These are phyloP conservation scores for Melieria crassipennis DNA, from an alignment of 2,888 invertebrate species.

Conservation along the genomic window DNA sequence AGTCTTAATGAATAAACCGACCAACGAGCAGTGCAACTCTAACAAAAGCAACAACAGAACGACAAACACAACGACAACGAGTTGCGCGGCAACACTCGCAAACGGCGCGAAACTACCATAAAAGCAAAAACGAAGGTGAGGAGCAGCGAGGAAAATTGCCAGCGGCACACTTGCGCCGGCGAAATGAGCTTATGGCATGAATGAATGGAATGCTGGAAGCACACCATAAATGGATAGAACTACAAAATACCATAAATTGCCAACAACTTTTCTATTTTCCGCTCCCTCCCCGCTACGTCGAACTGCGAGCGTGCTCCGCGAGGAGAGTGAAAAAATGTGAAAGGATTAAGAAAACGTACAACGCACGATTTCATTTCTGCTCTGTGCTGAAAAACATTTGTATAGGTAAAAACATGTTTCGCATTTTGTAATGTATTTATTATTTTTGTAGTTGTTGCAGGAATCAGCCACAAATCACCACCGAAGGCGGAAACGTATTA, in stretches of 20 bases:
- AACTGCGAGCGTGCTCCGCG: too few relatives aligned
- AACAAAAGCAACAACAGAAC: background rate
- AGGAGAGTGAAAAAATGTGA: too few relatives aligned
- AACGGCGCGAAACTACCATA: conserved; percentile 13
- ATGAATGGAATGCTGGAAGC: background rate
- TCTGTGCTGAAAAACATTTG: too few relatives aligned
- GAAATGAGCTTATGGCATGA: conserved; percentile 8
- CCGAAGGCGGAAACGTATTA: too few relatives aligned
- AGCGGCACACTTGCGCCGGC: background rate
- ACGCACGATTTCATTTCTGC: too few relatives aligned
- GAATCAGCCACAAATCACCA: too few relatives aligned
- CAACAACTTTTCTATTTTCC: too few relatives aligned
- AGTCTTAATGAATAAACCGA: conserved; percentile 16
- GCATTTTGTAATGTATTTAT: too few relatives aligned
- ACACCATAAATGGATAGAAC: background rate
- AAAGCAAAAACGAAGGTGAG: conserved; percentile 3
- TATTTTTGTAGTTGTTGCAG: too few relatives aligned
- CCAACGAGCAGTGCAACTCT: background rate
- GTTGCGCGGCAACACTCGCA: background rate
- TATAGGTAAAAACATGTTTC: too few relatives aligned
- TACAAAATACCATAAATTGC: background rate
- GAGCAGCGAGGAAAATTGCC: background rate
- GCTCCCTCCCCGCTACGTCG: too few relatives aligned
- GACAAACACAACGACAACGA: background rate
- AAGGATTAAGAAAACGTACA: too few relatives aligned